Base-by-base conservation (phyloP, 2,113 vertebrate species). In the Oncorhynchus kisutch region DNA sequence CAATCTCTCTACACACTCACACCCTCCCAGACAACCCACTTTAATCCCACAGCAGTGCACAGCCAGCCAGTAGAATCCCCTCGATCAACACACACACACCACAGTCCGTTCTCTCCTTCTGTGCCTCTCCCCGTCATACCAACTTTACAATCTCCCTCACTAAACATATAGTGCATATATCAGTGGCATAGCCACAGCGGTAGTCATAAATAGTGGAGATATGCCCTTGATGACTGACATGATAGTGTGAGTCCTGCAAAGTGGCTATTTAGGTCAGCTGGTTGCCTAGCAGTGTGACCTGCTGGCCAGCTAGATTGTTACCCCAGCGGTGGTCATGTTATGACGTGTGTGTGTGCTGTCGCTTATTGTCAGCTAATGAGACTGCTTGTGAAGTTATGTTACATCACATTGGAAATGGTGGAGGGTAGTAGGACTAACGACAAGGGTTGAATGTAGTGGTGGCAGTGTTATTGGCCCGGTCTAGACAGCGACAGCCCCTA, bases 201-300 rank as follows among this genome's bases (percentile, higher is more conserved):
- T 90, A 88, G 88, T 92, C 86, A 88, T 70, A 78, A 25, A 71
- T 85, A 84, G 85, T 85, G 81, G 82, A 80, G 74, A 78, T 76
- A 67, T 71, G 85, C 80, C 86, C 79, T 83, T 88, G 84, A 89
- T 87, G 81, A 87, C 85, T 84, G 85, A 81, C 84, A 80, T 87
- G 77, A 48, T 54, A 20, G 59, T 64, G 79, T 90, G 91, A 92
- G 81, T 88, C 90, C 51, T 13, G 51, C 51, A 90, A 71, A 78
- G 77, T 11, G 83, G 87, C 80, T 91, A 91, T 92, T 89, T 92
- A 90, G 91, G 91, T 92, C 91, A 92, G 81, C 85, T 82, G 86
- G 90, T 91, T 90, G 89, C 88, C 83, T 91, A 92, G 89, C 88
- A 87, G 83, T 90, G 86, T 84, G 79, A 82, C 87, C 81, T 81